These are phyloP conservation scores for Coccyzus lansbergi DNA, from an alignment of 2,797 vertebrate species.

Conservation along the genomic window DNA sequence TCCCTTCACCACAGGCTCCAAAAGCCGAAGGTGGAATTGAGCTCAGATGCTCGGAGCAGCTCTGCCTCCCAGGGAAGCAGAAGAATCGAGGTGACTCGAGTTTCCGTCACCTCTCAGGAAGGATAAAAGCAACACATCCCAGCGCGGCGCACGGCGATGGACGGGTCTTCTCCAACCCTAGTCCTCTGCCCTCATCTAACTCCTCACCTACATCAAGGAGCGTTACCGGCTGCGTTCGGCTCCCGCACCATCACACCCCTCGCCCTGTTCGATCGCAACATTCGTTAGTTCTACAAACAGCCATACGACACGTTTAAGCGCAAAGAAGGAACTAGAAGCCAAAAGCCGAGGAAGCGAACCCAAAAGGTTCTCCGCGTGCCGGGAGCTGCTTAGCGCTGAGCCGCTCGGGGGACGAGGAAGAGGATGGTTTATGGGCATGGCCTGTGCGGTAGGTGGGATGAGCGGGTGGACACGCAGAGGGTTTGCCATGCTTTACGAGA, in stretches of 20 bases:
- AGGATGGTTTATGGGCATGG: slow-evolving; percentile 61
- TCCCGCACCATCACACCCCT: background rate
- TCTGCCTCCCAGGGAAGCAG: background rate
- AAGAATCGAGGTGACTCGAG: background rate
- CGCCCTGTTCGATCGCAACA: fast-evolving
- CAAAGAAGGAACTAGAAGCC: slow-evolving; percentile 7
- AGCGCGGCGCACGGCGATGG: fast-evolving
- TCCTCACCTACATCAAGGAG: background rate
- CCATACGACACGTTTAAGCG: background rate
- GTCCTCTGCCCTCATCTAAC: background rate
- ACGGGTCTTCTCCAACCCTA: fast-evolving
- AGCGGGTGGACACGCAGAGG: background rate
- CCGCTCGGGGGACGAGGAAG: background rate
- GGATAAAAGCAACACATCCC: background rate
- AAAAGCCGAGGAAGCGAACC: slow-evolving; percentile 50
- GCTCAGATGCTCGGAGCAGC: background rate
- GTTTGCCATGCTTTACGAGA: slow-evolving; percentile 22
- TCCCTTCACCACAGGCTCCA: background rate
- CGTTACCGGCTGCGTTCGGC: background rate
- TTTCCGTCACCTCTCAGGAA: background rate
- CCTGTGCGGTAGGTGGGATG: slow-evolving; percentile 45
- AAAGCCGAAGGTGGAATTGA: background rate
- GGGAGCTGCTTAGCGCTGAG: slow-evolving; percentile 4
- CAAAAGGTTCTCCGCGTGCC: background rate
- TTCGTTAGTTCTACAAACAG: background rate